Conservation (phyloP, 2,113 vertebrate genomes). For the Clupea harengus region DNA sequence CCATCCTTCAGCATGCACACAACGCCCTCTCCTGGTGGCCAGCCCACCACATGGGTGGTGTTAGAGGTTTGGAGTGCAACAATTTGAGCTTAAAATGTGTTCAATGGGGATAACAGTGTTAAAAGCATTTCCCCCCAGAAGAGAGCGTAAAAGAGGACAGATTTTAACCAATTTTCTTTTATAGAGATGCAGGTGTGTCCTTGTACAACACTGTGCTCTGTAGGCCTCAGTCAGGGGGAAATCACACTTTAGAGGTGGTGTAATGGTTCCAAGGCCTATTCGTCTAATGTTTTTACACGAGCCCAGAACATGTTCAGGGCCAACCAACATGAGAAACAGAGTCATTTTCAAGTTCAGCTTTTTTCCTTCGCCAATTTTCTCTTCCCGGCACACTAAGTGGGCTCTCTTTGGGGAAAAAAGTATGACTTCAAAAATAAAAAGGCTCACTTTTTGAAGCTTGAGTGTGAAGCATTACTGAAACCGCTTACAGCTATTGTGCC, state of each 20-base stretch:
- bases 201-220: background rate
- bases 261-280: background rate
- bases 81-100: background rate
- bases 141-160: background rate
- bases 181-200: background rate
- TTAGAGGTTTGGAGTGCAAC: background rate
- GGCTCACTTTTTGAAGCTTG: background rate
- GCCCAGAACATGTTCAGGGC: background rate
- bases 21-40: background rate
- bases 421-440: background rate
- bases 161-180: background rate
- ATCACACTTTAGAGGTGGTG: background rate
- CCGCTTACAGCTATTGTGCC: background rate
- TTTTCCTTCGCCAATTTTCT: background rate
- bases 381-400: background rate
- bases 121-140: background rate
- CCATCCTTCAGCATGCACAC: background rate
- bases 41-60: background rate
- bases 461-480: slow-evolving; percentile 6
- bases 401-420: background rate
- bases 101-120: background rate
- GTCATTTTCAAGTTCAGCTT: background rate
- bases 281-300: background rate
- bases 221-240: background rate
- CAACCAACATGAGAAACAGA: background rate